These are phyloP conservation scores for Melieria crassipennis DNA, from an alignment of 2,888 invertebrate species.

Conservation along the genomic window DNA sequence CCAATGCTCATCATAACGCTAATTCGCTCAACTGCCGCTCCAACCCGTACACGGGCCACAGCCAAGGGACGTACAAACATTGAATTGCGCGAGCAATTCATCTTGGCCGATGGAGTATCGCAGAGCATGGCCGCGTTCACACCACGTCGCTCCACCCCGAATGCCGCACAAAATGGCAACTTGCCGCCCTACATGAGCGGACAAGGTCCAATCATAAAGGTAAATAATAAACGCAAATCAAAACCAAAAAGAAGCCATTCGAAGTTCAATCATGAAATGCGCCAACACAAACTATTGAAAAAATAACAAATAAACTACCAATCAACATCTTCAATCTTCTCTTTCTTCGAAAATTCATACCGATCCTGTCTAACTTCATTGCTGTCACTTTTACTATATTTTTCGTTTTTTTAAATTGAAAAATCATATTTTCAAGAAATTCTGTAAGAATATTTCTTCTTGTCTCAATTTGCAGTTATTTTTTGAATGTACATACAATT, in stretches of 20 bases:
- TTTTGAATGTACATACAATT: background rate
- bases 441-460: background rate
- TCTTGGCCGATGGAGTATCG: constrained; percentile 97
- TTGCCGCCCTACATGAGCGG: constrained; percentile 68
- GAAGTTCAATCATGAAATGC: too few relatives aligned
- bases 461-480: background rate
- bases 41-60: constrained; percentile 58
- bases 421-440: background rate
- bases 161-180: constrained; percentile 70
- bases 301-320: background rate
- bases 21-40: too few relatives aligned
- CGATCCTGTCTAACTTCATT: background rate
- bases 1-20: too few relatives aligned
- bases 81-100: constrained; percentile 99
- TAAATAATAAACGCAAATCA: constrained; percentile 64
- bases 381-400: background rate
- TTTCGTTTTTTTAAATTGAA: background rate
- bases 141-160: constrained; percentile 89
- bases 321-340: background rate
- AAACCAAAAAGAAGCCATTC: too few relatives aligned
- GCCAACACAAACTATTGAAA: too few relatives aligned
- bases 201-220: constrained; percentile 96
- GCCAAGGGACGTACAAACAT: constrained; percentile 99
- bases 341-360: background rate
- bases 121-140: constrained; percentile 99